These are phyloP conservation scores for Drosophila pectinifera DNA, from an alignment of 1,140 invertebrate species.

Conservation along the genomic window DNA sequence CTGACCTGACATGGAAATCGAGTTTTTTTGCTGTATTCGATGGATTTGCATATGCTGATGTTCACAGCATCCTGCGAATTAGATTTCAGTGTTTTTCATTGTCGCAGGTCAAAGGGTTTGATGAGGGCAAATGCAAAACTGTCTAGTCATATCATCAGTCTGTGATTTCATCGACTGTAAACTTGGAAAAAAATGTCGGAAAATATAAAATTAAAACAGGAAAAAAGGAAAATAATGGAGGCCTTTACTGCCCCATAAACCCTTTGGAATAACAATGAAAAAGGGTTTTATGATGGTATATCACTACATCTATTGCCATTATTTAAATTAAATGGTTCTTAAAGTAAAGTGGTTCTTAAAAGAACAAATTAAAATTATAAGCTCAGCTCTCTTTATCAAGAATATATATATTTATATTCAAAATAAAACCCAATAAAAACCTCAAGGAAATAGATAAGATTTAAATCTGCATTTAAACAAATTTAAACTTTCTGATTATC, in stretches of 20 bases:
- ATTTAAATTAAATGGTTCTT: background rate
- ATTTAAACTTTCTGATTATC: background rate
- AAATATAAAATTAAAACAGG: background rate
- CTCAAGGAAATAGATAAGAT: too few species aligned
- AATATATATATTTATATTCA: background rate
- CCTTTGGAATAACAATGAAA: background rate
- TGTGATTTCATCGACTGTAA: slow-evolving; percentile 12
- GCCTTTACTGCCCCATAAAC: background rate
- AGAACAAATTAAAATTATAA: too few species aligned
- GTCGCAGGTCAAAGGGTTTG: slow-evolving; percentile 43
- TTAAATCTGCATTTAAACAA: background rate
- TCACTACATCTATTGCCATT: background rate
- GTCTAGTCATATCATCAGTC: slow-evolving; percentile 17
- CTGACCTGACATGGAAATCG: slow-evolving; percentile 11
- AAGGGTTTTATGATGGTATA: background rate
- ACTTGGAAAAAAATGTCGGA: background rate
- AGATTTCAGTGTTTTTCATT: slow-evolving; percentile 45
- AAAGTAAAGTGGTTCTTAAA: background rate
- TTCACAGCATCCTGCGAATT: slow-evolving; percentile 61
- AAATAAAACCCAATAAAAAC: background rate
- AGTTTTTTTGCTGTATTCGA: slow-evolving; percentile 41
- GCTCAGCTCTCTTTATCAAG: too few species aligned
- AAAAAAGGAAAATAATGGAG: background rate
- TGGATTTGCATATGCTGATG: slow-evolving; percentile 66
- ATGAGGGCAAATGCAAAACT: slow-evolving; percentile 21